Evolutionary conservation across 2,888 invertebrate genomes (phyloP), one percentile per base, ranked within the genome.

Genomic region (Cerastis rubricosa): DNA sequence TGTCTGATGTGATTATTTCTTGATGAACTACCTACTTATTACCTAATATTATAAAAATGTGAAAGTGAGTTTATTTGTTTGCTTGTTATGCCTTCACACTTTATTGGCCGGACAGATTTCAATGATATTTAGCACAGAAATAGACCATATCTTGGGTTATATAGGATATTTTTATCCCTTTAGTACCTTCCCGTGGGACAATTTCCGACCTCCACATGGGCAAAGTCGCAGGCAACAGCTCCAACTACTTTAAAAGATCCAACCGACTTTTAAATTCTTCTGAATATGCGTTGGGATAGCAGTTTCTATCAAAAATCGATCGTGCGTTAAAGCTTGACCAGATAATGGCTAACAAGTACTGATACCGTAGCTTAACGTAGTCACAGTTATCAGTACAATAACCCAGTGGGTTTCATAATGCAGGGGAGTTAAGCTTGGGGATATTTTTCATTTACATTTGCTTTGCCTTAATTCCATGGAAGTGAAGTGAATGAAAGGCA

Each of bases 301-400:
- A 72, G 40, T 81, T 81, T 22, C 12, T 49, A 80, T 73, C 63
- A 73, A 71, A 84, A 59, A 75, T 84, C 71, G 71, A 84, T 84
- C 54, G 73, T 43, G 12, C 14, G 64, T 22, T 49, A 61, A 45
- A 78, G 83, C 64, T 68, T 57, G 43, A 54, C 40, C 25, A 74
- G 84, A 80, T 84, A 81, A 68, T 45, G 49, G 66, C 3, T 51
- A 22, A 35, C 35, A 35, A 70, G 59, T 74, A 69, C 70, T 71
- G 84, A 82, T 84, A 82, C 4, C 35, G 64, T n/a, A 74, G 73
- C 63, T 54, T 68, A 59, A 61, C 11, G 29, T 61, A 45, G 65
- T 22, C 35, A 35, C 43, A n/a, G 43, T 65, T 80, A 79, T 74
- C 71, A 68, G 80, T 59, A 68, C 71, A 74, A 79, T 79, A 74